Evolutionary conservation across 2,888 invertebrate genomes (phyloP).

Genomic region (Hypomecis punctinalis): DNA sequence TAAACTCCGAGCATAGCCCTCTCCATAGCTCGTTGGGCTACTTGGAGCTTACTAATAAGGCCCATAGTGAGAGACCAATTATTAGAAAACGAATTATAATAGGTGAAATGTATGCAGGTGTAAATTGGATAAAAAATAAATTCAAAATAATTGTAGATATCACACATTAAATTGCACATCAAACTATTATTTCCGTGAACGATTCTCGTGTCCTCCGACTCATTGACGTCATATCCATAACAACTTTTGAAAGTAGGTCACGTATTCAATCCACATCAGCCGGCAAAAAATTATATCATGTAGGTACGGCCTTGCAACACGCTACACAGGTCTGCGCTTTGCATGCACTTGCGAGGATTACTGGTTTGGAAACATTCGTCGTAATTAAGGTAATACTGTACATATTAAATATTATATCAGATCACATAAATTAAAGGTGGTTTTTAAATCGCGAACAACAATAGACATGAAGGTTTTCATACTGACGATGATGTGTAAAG

Average conservation of each 20-base stretch:
- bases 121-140: too few species aligned
- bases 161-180: constrained; percentile 14
- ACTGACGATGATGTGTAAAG: too few species aligned
- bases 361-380: constrained; percentile 34
- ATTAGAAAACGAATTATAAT: too few species aligned
- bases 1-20: too few species aligned
- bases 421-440: too few species aligned
- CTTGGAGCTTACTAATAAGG: too few species aligned
- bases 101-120: too few species aligned
- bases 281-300: constrained; percentile 63
- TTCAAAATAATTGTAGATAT: neutral
- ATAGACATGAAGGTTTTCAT: too few species aligned
- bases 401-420: neutral
- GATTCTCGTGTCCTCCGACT: constrained; percentile 50
- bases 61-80: too few species aligned
- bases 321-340: constrained; percentile 48
- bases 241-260: constrained; percentile 76
- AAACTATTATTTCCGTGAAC: constrained; percentile 38
- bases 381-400: constrained; percentile 26
- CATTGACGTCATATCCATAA: constrained; percentile 74
- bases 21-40: too few species aligned
- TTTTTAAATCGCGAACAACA: too few species aligned
- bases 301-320: constrained; percentile 66
- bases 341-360: constrained; percentile 36
- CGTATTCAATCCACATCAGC: constrained; percentile 66